Evolutionary conservation across 2,113 vertebrate species (phyloP).

Genomic region (Carlito syrichta): DNA sequence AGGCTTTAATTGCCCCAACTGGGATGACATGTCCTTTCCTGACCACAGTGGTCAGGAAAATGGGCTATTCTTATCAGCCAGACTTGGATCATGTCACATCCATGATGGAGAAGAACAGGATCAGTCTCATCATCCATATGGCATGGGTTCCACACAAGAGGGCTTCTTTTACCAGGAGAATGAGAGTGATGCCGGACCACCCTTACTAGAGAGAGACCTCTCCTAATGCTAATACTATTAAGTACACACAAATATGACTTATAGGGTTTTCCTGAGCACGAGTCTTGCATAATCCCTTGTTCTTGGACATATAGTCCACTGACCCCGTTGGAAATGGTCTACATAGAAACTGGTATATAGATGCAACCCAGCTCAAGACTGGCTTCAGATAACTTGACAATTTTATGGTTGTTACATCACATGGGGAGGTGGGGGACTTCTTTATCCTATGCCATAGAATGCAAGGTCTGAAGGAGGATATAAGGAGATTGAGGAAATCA

Average conservation of each 20-base stretch:
- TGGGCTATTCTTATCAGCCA: background rate
- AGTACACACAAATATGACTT: fast-evolving
- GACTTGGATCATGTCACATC: background rate
- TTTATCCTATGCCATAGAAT: background rate
- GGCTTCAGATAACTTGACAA: background rate
- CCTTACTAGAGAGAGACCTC: background rate
- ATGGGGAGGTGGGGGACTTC: fast-evolving
- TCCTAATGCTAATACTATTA: background rate
- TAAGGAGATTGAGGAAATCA: background rate
- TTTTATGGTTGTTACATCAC: background rate
- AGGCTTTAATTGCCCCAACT: background rate
- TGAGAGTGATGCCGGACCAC: background rate
- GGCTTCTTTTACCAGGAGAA: background rate
- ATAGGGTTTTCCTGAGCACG: background rate
- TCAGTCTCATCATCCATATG: fast-evolving
- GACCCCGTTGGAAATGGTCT: background rate
- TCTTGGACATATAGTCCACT: background rate
- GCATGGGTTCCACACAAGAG: fast-evolving
- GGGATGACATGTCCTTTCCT: background rate
- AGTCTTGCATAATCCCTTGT: too few relatives aligned
- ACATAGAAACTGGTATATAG: background rate
- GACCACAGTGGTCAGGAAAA: background rate
- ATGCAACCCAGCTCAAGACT: background rate
- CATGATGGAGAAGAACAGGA: background rate
- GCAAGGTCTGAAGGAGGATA: background rate